Conservation (phyloP, 2,113 vertebrate genomes). For the Delphinus delphis region DNA sequence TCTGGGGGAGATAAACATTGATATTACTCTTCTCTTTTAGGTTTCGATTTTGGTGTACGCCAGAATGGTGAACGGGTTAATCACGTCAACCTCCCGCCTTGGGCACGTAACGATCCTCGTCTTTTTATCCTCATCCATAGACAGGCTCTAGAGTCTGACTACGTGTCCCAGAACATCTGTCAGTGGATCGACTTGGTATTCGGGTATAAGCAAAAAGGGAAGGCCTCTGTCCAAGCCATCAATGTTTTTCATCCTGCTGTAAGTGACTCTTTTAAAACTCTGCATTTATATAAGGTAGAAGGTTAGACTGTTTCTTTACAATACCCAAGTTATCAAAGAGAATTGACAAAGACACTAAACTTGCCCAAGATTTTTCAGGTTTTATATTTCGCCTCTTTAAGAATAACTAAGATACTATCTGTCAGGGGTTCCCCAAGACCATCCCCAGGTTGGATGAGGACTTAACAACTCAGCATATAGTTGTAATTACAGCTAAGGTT, state of each 20-base stretch:
- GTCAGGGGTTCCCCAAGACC: not conserved
- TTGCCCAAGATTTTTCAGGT: not conserved
- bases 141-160: conserved; percentile 96
- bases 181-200: conserved; percentile 99
- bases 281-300: not conserved
- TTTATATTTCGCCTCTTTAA: conserved; percentile 25
- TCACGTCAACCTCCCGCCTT: conserved; percentile 96
- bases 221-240: conserved; percentile 97
- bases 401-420: not conserved
- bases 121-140: conserved; percentile 97
- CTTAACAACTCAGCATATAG: not conserved
- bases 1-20: not conserved
- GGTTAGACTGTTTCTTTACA: not conserved
- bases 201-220: conserved; percentile 98
- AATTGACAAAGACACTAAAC: conserved; percentile 19
- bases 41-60: conserved; percentile 98
- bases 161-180: conserved; percentile 96
- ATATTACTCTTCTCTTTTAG: conserved; percentile 76
- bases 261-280: conserved; percentile 75
- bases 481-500: not conserved
- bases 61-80: conserved; percentile 98
- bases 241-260: conserved; percentile 99
- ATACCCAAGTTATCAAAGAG: not conserved
- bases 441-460: not conserved
- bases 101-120: conserved; percentile 97